These are phyloP conservation scores for Andrena cerasifolii DNA, from an alignment of 1,140 invertebrate species.

Conservation along the genomic window DNA sequence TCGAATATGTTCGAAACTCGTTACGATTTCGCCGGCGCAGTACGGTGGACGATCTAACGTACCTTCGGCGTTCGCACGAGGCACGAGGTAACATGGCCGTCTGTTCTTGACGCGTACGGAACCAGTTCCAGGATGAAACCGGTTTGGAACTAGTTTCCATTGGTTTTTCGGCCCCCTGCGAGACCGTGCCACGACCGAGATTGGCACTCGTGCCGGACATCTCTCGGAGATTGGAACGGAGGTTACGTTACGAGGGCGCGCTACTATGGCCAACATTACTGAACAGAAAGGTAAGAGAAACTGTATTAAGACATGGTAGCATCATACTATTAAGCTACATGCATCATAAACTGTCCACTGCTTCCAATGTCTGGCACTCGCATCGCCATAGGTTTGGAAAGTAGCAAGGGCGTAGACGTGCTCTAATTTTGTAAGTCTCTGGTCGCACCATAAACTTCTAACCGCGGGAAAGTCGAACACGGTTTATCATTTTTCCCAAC, in stretches of 20 bases:
- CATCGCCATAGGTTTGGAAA: conserved; percentile 13
- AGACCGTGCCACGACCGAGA: conserved; percentile 36
- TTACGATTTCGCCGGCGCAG: background rate
- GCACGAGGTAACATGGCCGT: conserved; percentile 54
- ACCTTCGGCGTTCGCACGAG: background rate
- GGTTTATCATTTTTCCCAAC: background rate
- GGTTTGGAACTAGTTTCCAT: conserved; percentile 72
- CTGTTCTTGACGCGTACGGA: conserved; percentile 62
- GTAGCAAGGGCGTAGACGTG: background rate
- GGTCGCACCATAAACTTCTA: background rate
- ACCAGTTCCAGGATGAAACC: conserved; percentile 68
- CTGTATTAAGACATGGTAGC: conserved; percentile 1
- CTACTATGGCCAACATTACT: conserved; percentile 44
- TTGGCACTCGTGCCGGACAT: conserved; percentile 52
- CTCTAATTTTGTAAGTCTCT: background rate
- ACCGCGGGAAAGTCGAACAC: conserved; percentile 27
- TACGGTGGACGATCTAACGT: background rate
- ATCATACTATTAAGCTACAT: background rate
- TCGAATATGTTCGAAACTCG: conserved; percentile 52
- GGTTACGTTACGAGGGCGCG: conserved; percentile 10
- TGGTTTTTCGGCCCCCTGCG: conserved; percentile 63
- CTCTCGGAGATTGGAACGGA: conserved; percentile 50
- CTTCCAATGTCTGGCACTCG: background rate
- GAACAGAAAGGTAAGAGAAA: conserved; percentile 53
- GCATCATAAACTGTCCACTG: background rate